Evolutionary conservation across 1,140 invertebrate species (phyloP).

Genomic region (Drosophila nebulosa): DNA sequence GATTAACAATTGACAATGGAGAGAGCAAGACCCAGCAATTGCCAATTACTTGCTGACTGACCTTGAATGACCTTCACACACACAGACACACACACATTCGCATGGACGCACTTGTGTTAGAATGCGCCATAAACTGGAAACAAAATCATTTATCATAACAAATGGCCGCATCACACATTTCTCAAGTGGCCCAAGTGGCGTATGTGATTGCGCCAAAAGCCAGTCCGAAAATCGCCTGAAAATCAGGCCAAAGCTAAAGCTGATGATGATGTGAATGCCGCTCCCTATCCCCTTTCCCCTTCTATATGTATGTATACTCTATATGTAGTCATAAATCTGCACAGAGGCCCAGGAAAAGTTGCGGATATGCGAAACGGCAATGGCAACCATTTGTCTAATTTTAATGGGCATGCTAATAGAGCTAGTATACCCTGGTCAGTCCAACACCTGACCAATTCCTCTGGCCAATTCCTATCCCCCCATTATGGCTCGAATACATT

Average conservation of each 20-base stretch:
- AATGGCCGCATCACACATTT: slow-evolving; percentile 54
- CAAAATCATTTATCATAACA: slow-evolving; percentile 78
- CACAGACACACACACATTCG: slow-evolving; percentile 29
- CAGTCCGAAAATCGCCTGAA: slow-evolving; percentile 16
- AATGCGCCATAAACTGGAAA: slow-evolving; percentile 32
- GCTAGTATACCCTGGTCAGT: slow-evolving; percentile 68
- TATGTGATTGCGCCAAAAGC: slow-evolving; percentile 63
- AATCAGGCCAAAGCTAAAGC: no score
- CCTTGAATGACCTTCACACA: slow-evolving; percentile 63
- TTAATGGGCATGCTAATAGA: slow-evolving; percentile 79
- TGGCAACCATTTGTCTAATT: slow-evolving; percentile 76
- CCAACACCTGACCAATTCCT: slow-evolving; percentile 45
- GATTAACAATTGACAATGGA: neutral
- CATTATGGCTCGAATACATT: neutral
- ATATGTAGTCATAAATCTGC: slow-evolving; percentile 62
- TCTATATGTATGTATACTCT: neutral
- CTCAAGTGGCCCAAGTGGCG: slow-evolving; percentile 54
- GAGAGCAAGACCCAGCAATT: neutral
- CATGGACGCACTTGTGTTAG: slow-evolving; percentile 32
- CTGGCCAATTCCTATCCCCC: neutral
- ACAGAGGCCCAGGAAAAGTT: slow-evolving; percentile 43
- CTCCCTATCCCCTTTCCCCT: no score
- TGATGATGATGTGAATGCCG: neutral
- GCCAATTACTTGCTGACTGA: slow-evolving; percentile 43
- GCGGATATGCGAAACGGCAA: slow-evolving; percentile 71